Evolutionary conservation across 1,140 invertebrate species (phyloP), one percentile per base, ranked within the genome.

Genomic region (Pantala flavescens): DNA sequence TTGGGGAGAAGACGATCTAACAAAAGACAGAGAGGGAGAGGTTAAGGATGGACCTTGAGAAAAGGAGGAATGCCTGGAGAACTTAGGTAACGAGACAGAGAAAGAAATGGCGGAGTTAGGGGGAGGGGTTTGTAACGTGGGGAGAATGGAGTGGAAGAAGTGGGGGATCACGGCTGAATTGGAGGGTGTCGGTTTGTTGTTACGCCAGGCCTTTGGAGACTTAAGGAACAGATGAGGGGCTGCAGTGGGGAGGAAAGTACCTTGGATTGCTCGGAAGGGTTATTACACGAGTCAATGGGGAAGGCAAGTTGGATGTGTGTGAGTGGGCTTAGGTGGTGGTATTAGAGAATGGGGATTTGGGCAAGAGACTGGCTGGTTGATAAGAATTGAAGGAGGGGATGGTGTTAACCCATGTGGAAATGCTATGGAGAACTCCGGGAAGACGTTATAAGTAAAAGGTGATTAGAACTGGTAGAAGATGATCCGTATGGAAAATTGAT

Each of bases 251-350:
- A 63, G 16, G 49, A 21, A 19, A 63, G n/a, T 63, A 63, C 49
- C n/a, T 63, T 19, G 49, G 49, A 63, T 63, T 63, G n/a, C 49
- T 63, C n/a, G 49, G n/a, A 63, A 63, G 49, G 49, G 49, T 63
- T 63, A 63, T 63, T 63, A 63, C 49, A 21, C 49, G 49, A 63
- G 49, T 19, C n/a, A 63, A 63, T 63, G 49, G 49, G 28, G 49
- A 63, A 63, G 49, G 49, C 49, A 63, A 63, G 49, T 63, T 63
- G 28, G 28, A 36, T 36, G 9, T 36, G 28, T 36, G 28, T 36
- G 28, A 36, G 28, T 36, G 28, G 28, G 28, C 28, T 36, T 36
- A 36, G 28, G 9, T 9, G 28, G 28, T 9, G 28, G 28, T 36
- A 36, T 36, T 36, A 36, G 28, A 36, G 28, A 9, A 36, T 2